These are phyloP conservation scores for Callosobruchus maculatus DNA, from an alignment of 2,888 invertebrate genomes.

Conservation along the genomic window DNA sequence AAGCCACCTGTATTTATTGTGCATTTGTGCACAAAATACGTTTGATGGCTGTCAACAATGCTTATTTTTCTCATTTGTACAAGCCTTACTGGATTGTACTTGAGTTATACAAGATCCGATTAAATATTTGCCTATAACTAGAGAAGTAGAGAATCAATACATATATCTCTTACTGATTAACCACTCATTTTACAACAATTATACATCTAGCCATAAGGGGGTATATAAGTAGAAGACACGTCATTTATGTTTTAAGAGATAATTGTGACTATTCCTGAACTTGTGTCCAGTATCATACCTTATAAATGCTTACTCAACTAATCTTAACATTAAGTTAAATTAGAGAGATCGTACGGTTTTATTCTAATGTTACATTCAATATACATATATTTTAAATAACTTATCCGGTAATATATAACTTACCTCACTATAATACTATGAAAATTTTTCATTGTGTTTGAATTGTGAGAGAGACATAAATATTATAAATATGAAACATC, in stretches of 20 bases:
- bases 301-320: background rate
- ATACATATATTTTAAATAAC: background rate
- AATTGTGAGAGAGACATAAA: background rate
- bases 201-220: background rate
- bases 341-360: background rate
- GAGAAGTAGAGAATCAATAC: background rate
- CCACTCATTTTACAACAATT: background rate
- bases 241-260: background rate
- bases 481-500: background rate
- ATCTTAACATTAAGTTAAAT: background rate
- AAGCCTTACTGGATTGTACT: background rate
- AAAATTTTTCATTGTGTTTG: background rate
- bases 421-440: background rate
- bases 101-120: background rate
- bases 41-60: background rate
- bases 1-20: background rate
- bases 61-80: background rate
- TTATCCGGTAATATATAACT: background rate
- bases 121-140: background rate
- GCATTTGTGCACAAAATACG: too few relatives aligned
- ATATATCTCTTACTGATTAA: background rate
- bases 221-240: background rate
- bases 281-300: background rate
- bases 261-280: background rate
- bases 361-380: background rate